These are phyloP conservation scores for Nomada fucata DNA, from an alignment of 2,888 invertebrate genomes.

Conservation along the genomic window DNA sequence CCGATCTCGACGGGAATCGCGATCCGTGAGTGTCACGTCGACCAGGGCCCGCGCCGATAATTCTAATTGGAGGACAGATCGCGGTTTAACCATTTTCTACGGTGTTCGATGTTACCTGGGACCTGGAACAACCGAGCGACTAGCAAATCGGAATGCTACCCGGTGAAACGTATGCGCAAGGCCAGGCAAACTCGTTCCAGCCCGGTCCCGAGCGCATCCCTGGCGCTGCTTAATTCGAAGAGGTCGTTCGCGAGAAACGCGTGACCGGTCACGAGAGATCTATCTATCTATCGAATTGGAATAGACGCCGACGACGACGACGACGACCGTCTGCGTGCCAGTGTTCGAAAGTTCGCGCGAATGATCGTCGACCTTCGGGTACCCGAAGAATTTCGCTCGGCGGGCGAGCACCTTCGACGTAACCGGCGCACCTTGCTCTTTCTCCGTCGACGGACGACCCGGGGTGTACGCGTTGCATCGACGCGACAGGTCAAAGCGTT, in stretches of 20 bases:
- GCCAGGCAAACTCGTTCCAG: conserved; percentile 67
- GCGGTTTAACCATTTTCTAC: conserved; percentile 9
- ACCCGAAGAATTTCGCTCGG: conserved; percentile 39
- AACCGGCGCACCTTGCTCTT: neutral
- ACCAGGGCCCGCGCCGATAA: conserved; percentile 7
- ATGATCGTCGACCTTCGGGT: conserved; percentile 73
- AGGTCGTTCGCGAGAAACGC: conserved; percentile 71
- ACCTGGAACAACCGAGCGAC: conserved; percentile 41
- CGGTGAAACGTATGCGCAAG: conserved; percentile 70
- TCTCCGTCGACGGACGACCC: neutral
- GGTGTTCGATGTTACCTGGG: conserved; percentile 1
- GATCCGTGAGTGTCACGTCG: neutral
- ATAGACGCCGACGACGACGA: too few species aligned
- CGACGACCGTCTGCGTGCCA: conserved; percentile 61
- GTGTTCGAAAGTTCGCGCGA: conserved; percentile 64
- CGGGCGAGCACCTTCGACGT: conserved; percentile 3
- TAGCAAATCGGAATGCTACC: conserved; percentile 60
- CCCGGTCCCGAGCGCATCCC: conserved; percentile 41
- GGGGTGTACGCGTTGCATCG: conserved; percentile 41
- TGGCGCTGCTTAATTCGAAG: conserved; percentile 70
- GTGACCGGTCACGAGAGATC: conserved; percentile 73
- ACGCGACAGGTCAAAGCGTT: conserved; percentile 42
- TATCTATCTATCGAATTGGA: conserved; percentile 72
- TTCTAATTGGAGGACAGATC: conserved; percentile 36
- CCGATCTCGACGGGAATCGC: neutral